These are phyloP conservation scores for Corythaeola cristata DNA, from an alignment of 2,113 vertebrate species.

Conservation along the genomic window DNA sequence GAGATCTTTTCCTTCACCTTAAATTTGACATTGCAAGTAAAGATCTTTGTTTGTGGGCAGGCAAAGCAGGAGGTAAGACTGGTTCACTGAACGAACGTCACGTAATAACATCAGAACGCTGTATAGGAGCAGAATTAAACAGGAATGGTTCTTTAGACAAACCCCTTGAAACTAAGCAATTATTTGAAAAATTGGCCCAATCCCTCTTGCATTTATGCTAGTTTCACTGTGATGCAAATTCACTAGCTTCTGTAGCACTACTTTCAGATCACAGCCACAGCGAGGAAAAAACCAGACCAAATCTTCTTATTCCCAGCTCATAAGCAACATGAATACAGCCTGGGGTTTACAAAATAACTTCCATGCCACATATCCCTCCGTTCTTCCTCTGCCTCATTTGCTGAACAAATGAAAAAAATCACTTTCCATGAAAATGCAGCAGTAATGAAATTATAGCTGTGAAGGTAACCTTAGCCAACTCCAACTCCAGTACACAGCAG, in stretches of 20 bases:
- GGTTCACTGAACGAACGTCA: neutral
- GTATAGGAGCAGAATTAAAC: neutral
- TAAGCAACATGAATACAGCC: neutral
- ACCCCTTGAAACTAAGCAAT: neutral
- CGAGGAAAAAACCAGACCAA: neutral
- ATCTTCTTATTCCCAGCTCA: conserved; percentile 6
- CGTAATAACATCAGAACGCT: neutral
- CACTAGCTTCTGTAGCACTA: neutral
- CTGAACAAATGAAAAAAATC: conserved; percentile 44
- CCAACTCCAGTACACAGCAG: neutral
- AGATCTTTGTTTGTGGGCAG: neutral
- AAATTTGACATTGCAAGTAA: neutral
- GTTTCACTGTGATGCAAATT: neutral
- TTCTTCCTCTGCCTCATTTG: conserved; percentile 36
- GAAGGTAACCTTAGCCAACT: conserved; percentile 42
- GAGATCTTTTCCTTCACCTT: neutral
- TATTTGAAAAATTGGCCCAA: neutral
- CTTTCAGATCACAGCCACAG: neutral
- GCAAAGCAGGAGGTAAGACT: neutral
- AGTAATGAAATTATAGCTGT: conserved; percentile 22
- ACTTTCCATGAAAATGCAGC: conserved; percentile 29
- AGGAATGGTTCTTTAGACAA: neutral
- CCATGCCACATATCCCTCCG: neutral
- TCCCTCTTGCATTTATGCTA: neutral
- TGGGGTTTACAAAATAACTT: conserved; percentile 37